These are phyloP conservation scores for Athalia rosae DNA, from an alignment of 2,888 invertebrate species.

Conservation along the genomic window DNA sequence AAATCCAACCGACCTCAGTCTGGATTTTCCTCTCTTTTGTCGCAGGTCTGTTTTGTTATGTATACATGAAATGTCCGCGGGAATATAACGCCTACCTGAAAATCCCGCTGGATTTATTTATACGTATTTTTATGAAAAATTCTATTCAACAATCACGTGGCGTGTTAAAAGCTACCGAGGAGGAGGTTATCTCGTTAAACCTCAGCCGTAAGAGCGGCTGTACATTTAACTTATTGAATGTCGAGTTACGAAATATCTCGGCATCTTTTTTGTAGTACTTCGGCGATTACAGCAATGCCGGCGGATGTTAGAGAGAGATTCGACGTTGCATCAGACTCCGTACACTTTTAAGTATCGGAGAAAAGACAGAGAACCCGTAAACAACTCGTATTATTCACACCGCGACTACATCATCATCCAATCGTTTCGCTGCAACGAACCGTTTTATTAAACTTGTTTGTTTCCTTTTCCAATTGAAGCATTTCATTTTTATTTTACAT, in stretches of 20 bases:
- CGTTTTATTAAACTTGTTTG: not conserved
- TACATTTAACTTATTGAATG: not conserved
- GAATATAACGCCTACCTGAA: no score
- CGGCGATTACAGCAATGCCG: slow-evolving; percentile 12
- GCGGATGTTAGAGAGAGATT: slow-evolving; percentile 6
- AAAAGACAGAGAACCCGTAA: not conserved
- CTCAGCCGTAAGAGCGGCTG: not conserved
- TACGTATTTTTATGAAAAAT: no score
- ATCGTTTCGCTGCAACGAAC: no score
- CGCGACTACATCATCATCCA: no score
- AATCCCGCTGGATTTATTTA: no score
- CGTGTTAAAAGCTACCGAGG: no score
- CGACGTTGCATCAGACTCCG: not conserved
- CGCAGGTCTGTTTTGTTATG: not conserved
- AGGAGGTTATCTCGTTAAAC: slow-evolving; percentile 1
- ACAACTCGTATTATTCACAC: not conserved
- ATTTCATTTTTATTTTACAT: not conserved
- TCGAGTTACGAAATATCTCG: not conserved
- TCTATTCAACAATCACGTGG: no score
- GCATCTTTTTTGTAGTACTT: not conserved
- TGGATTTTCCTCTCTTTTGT: slow-evolving; percentile 19
- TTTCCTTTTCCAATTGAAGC: not conserved
- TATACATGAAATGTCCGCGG: no score
- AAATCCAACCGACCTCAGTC: not conserved
- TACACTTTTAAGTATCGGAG: no score